Conservation (phyloP, 2,113 vertebrate species). For the Xyliphius kryptos region DNA sequence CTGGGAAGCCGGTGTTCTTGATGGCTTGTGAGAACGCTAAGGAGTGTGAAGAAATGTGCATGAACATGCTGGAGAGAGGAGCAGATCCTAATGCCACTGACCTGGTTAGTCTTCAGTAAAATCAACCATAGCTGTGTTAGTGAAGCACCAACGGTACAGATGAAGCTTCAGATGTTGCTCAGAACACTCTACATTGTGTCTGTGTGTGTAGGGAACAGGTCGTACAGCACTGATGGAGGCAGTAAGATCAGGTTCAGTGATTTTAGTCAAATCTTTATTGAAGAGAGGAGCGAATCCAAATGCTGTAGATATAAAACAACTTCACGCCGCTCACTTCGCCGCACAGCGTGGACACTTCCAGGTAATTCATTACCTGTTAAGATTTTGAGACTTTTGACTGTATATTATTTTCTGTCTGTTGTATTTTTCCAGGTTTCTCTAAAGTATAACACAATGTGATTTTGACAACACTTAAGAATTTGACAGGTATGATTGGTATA, state of each 20-base stretch:
- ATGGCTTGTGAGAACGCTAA: slow-evolving; percentile 68
- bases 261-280: too few relatives aligned
- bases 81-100: slow-evolving; percentile 66
- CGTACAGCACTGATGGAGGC: slow-evolving; percentile 79
- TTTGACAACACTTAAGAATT: too few relatives aligned
- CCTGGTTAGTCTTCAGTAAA: slow-evolving; percentile 32
- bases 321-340: slow-evolving; percentile 71
- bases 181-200: not conserved
- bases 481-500: too few relatives aligned
- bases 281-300: slow-evolving; percentile 37
- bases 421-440: too few relatives aligned
- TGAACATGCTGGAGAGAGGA: slow-evolving; percentile 72
- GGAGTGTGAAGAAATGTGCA: slow-evolving; percentile 62
- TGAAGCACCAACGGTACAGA: too few relatives aligned
- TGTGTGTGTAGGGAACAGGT: slow-evolving; percentile 60
- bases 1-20: slow-evolving; percentile 69
- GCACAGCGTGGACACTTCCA: slow-evolving; percentile 75
- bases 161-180: not conserved
- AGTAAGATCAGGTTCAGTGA: slow-evolving; percentile 54
- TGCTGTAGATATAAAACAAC: slow-evolving; percentile 63
- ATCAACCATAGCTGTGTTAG: too few relatives aligned
- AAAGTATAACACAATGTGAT: too few relatives aligned
- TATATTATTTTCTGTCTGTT: too few relatives aligned
- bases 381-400: too few relatives aligned
- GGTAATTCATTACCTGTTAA: slow-evolving; percentile 21